Percentiles rank a stretch among this genome's conserved stretches.
Evolutionary conservation across 2,113 vertebrate species (phyloP).

Genomic region (Eulacestoma nigropectus): DNA sequence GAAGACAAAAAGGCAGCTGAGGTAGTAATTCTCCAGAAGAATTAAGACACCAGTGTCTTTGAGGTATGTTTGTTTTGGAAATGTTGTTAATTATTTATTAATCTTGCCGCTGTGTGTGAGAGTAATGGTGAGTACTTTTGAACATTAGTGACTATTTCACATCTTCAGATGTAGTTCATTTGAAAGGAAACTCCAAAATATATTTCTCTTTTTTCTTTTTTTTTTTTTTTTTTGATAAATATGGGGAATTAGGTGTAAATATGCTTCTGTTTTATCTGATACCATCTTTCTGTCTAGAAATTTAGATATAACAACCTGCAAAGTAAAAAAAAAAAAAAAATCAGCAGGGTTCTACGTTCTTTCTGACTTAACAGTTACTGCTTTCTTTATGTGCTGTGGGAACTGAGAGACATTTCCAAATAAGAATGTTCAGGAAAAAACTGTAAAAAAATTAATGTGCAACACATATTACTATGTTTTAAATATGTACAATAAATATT

Average conservation of each 20-base stretch:
- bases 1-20: not conserved
- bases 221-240: not conserved
- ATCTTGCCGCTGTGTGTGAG: not conserved
- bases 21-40: not conserved
- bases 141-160: not conserved
- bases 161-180: not conserved
- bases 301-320: not conserved
- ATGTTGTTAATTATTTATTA: conserved; percentile 11
- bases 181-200: not conserved
- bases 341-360: rapidly evolving
- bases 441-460: not conserved
- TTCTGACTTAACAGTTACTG: not conserved
- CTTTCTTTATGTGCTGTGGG: not conserved
- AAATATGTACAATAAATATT: not conserved
- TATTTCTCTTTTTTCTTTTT: not conserved
- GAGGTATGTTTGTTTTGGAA: conserved; percentile 40
- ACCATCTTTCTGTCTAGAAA: not conserved
- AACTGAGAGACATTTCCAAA: not conserved
- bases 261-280: not conserved
- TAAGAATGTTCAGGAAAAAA: not conserved
- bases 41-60: not conserved
- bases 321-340: not conserved
- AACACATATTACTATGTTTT: not conserved
- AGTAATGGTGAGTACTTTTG: not conserved
- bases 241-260: not conserved